Evolutionary conservation across 2,113 vertebrate species (phyloP).

Genomic region (Astur gentilis): DNA sequence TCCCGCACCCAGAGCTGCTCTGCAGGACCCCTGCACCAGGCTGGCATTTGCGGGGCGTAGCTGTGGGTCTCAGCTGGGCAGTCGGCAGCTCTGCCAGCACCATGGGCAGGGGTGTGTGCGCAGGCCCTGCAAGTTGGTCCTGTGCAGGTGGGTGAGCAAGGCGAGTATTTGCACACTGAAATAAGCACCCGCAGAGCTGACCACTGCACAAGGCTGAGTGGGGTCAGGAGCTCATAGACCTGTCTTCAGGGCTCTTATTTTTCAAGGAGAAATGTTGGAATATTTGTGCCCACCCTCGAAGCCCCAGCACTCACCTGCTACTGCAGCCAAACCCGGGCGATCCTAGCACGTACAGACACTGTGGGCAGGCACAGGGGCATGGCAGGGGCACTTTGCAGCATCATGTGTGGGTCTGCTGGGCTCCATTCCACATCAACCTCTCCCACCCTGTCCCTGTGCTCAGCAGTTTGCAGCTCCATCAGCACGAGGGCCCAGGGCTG

Average conservation of each 20-base stretch:
- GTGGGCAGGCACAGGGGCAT: not conserved
- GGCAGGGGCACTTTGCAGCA: not conserved
- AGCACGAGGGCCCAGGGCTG: not conserved
- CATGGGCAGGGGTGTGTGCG: not conserved
- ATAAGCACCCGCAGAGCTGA: not conserved
- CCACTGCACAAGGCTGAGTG: not conserved
- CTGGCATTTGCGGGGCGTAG: fast-evolving
- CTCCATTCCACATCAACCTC: not conserved
- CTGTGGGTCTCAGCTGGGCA: not conserved
- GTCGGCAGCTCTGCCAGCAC: not conserved
- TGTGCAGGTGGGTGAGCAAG: not conserved
- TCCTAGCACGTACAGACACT: not conserved
- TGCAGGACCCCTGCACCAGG: not conserved
- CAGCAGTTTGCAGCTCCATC: not conserved
- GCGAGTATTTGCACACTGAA: not conserved
- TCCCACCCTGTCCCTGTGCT: not conserved
- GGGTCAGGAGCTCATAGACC: not conserved
- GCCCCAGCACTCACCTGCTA: not conserved
- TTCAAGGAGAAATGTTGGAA: not conserved
- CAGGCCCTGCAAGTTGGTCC: not conserved
- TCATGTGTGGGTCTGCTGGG: not conserved
- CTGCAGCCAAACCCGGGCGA: too few species aligned
- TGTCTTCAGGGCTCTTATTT: not conserved
- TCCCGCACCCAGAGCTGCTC: not conserved
- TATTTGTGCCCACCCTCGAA: not conserved